Base-by-base conservation (phyloP, 2,888 invertebrate genomes). In the Pseudanteris insignis region DNA sequence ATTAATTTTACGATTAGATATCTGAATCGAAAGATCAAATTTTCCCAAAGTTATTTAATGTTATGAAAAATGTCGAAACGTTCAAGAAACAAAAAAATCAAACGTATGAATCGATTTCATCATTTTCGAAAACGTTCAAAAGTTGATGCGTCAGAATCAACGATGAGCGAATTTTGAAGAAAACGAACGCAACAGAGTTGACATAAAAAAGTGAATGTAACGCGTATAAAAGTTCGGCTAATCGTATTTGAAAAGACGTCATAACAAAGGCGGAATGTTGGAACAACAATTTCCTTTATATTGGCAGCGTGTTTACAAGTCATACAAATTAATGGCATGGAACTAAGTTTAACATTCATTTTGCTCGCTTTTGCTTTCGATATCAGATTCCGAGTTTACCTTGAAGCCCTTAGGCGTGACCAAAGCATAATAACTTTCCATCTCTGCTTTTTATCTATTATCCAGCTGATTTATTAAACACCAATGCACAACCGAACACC, bases 321-420 rank as follows among this genome's bases (percentile, higher is more conserved):
- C 13, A 36, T 51, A 28, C 12, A 44, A 44, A 34, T 26, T 26
- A 53, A 25, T 36, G 43, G 15, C 24, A 51, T 25, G 47, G 26
- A 55, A 47, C 40, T 34, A 40, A 55, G 15, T 55, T 41, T 21
- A 41, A 24, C 36, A 41, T 47, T 47, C 29, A 36, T 30, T 41
- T 47, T 33, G 13, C 18, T 7, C 15, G 11, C 34, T 55, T 47
- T 55, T 36, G 14, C 40, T 50, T 50, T 50, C 50, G 37, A 37
- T 58, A 50, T 50, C 44, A 58, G 48, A 57, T 48, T 43, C 37
- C 11, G n/a, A 24, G 48, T 58, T 58, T 58, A 58, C 58, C 58
- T 58, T 58, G 58, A 44, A 58, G 50, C 58, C 58, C 44, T 50
- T 58, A 41, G 58, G 58, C 50, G 58, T 38, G 33, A 58, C 38